Base-by-base conservation (phyloP, 2,113 vertebrate species). In the Eulacestoma nigropectus region DNA sequence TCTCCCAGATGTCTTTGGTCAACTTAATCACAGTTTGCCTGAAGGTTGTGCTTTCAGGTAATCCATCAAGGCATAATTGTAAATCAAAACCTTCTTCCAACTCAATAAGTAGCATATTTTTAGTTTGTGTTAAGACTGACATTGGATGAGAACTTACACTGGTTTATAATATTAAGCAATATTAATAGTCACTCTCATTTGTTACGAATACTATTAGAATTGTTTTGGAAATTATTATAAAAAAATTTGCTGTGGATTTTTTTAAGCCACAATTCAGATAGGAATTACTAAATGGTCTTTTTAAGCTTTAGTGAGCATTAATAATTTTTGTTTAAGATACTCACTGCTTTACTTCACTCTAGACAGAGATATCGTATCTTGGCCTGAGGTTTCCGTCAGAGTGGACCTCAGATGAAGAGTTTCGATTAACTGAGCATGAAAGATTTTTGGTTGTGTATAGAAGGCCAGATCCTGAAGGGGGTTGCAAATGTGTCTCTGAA, bases 1-100 rank as follows among this genome's bases (percentile, higher is more conserved):
- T 98, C 98, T 98, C 96, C 98, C 99, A 99, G 98, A 99, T 99
- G 98, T 98, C 98, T 99, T 98, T 98, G 98, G 98, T 99, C 98
- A 98, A 98, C 98, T 99, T 99, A 99, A 99, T 99, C 98, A 98
- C 98, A 97, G 98, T 98, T 97, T 97, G 98, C 98, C 98, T 97
- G 97, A 97, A 98, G 98, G 98, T 98, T 98, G 98, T 42, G 47
- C 96, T 98, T 96, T 95, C 98, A 98, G 98, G 98, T 99, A 98
- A 99, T 99, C 98, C 98, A 98, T 99, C 99, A 99, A 97, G 96
- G 96, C 69, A 69, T 97, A 95, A 97, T 97, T 98, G 98, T 98
- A 99, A 98, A 98, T 98, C 97, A 98, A 97, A 97, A 97, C 96
- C 97, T 97, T 96, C 89, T 97, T 97, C 92, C 83, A 95, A 73